These are phyloP conservation scores for Tolypeutes matacus DNA, from an alignment of 2,797 vertebrate genomes.

Conservation along the genomic window DNA sequence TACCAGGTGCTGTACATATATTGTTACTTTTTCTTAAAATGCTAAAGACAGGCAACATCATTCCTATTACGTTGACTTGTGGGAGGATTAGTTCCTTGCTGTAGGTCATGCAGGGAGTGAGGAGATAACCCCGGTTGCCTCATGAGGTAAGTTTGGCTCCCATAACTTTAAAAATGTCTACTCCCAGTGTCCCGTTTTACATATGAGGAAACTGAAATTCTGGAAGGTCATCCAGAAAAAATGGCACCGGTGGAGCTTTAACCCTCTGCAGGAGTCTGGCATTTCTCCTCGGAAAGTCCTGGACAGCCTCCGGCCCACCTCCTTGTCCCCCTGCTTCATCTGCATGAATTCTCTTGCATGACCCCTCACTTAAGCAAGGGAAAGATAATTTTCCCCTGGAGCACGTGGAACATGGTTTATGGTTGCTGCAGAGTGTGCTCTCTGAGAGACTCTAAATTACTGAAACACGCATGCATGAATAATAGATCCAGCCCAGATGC, in stretches of 20 bases:
- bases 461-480: conserved; percentile 67
- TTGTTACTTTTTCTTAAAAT: background rate
- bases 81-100: background rate
- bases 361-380: conserved; percentile 29
- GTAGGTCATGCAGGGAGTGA: background rate
- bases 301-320: background rate
- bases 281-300: background rate
- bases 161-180: background rate
- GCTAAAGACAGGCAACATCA: rapidly evolving
- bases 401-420: conserved; percentile 67
- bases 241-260: rapidly evolving
- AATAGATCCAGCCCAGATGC: conserved; percentile 77
- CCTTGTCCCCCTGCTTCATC: background rate
- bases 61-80: rapidly evolving
- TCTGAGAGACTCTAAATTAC: conserved; percentile 70
- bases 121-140: background rate
- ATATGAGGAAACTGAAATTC: background rate
- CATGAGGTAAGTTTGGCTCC: background rate
- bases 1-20: background rate
- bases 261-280: rapidly evolving
- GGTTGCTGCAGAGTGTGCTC: conserved; percentile 64
- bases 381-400: conserved; percentile 54
- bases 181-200: background rate
- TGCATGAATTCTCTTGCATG: background rate
- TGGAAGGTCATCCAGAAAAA: background rate